Conservation (phyloP, 30 jellyfish, hydroid and myxozoan genomes). For the Hydra vulgaris region DNA sequence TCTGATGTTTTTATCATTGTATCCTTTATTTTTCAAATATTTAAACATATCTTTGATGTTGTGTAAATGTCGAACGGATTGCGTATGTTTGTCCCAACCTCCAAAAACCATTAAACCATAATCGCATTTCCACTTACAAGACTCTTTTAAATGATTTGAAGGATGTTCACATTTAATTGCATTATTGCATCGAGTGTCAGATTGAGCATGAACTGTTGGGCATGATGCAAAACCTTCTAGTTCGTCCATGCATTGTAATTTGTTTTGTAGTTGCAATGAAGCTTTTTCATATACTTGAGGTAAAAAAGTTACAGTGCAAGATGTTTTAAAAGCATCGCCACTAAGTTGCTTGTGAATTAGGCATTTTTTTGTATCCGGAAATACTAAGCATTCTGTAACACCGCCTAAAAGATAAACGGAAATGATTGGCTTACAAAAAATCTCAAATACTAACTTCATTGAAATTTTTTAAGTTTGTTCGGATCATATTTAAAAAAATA, state of each 20-base stretch:
- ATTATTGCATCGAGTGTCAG: conserved; percentile 18
- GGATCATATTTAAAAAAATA: neutral
- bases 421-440: neutral
- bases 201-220: conserved; percentile 44
- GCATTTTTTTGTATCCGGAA: conserved; percentile 8
- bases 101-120: conserved; percentile 75
- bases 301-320: conserved; percentile 46
- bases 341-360: neutral
- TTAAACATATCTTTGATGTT: conserved; percentile 60
- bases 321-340: conserved; percentile 1
- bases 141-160: neutral
- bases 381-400: neutral
- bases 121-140: conserved; percentile 39
- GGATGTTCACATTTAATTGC: neutral
- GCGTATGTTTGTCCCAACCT: conserved; percentile 77
- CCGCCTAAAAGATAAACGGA: neutral
- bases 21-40: conserved; percentile 53
- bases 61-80: conserved; percentile 62
- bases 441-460: neutral
- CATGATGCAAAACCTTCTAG: conserved; percentile 61
- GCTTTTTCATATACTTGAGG: conserved; percentile 59
- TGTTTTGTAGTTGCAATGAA: neutral
- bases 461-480: neutral
- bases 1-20: conserved; percentile 58
- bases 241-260: conserved; percentile 1